Base-by-base conservation (phyloP, 2,113 vertebrate genomes). In the Ptilorrhoa leucosticta region DNA sequence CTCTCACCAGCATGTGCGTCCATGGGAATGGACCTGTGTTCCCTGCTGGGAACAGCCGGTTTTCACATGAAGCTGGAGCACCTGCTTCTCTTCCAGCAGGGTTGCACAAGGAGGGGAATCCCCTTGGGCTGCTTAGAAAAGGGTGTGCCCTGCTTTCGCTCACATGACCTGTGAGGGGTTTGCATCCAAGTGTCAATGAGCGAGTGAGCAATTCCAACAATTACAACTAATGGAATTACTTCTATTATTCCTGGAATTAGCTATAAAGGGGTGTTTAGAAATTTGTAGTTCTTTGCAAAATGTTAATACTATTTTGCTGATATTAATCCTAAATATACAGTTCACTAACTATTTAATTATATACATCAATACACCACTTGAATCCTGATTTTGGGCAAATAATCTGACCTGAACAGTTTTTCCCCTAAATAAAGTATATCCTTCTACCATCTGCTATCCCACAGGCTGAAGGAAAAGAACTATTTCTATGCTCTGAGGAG, bases 1-100 rank as follows among this genome's bases (percentile, higher is more conserved):
- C 42, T 50, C 48, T 68, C 63, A 65, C 3, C 27, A 80, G 16
- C 0, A 1, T 2, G n/a, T 27, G 20, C 0, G 0, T 44, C 24
- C 18, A 12, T 3, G 27, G 30, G 20, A 54, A 78, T 11, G n/a
- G 39, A 44, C 15, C 33, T 37, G 10, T 44, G 72, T 0, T 69
- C 8, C 57, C 26, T 42, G 11, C 0, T 58, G n/a, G 50, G 40
- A 80, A n/a, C 39, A 39, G 53, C 30, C 78, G 20, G 10, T 3
- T 47, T 33, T 48, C 61, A 27, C 9, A 21, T 7, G 44, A 58
- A 66, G 20, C 56, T 21, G 31, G 20, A 90, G 31, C 26, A 79
- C 20, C 39, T 17, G 7, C 39, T 16, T 23, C 24, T 87, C 64
- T 64, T 35, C 23, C 13, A 48, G 79, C 5, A 35, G 11, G 18